phyloP scores from a whole-genome alignment of 2,797 vertebrate species.

The Crocodylus rhombifer region DNA sequence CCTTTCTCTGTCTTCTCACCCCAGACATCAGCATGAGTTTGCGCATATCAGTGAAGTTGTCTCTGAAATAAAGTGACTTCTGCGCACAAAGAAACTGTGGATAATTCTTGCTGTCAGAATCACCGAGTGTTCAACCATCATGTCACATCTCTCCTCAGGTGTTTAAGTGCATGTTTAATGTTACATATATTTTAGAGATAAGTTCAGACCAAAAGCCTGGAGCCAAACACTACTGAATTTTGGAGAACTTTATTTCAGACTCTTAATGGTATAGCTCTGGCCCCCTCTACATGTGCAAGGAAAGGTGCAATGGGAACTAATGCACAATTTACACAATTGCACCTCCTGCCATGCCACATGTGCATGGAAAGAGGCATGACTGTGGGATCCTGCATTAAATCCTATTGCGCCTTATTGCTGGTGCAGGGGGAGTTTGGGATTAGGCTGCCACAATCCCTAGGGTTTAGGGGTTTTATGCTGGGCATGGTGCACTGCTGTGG shows the following conservation, averaged over 20 bases:
- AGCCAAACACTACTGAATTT: not conserved
- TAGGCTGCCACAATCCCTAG: too few relatives aligned
- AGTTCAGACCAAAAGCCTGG: not conserved
- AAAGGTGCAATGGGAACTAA: not conserved
- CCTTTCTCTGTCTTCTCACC: slow-evolving; percentile 42
- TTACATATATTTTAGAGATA: not conserved
- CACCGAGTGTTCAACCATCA: not conserved
- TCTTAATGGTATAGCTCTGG: not conserved
- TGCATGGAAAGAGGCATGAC: too few relatives aligned
- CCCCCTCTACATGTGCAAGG: not conserved
- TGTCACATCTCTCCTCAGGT: not conserved
- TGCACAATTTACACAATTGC: too few relatives aligned
- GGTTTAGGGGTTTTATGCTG: too few relatives aligned
- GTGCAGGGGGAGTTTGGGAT: too few relatives aligned
- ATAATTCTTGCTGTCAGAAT: slow-evolving; percentile 60
- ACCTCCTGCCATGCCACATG: too few relatives aligned
- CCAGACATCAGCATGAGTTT: slow-evolving; percentile 50
- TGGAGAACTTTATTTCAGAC: not conserved
- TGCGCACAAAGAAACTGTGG: not conserved
- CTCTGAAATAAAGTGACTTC: slow-evolving; percentile 29
- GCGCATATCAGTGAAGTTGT: slow-evolving; percentile 22
- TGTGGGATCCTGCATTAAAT: too few relatives aligned
- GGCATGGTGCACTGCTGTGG: too few relatives aligned
- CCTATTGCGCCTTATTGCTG: too few relatives aligned
- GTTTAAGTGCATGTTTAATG: not conserved